Evolutionary conservation across 92 coral and sea anemone species (phyloP).

Genomic region (Paragorgia papillata): DNA sequence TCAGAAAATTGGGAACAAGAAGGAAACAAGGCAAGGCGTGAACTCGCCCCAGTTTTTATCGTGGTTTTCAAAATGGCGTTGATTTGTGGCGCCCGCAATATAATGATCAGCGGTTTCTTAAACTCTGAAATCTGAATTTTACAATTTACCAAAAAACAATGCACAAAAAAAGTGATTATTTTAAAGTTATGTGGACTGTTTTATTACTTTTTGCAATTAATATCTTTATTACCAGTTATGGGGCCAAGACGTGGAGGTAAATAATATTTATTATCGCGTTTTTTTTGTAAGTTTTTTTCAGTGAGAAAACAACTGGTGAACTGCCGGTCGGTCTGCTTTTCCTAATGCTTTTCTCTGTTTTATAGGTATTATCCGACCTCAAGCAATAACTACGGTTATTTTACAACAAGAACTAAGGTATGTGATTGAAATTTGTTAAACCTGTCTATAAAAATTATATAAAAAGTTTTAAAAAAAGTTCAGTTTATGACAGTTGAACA

Average conservation of each 20-base stretch:
- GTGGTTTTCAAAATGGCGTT: conserved; percentile 1
- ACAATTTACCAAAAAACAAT: background rate
- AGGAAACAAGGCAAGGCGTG: background rate
- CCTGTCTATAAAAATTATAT: too few relatives aligned
- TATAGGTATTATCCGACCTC: conserved; percentile 26
- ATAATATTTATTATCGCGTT: background rate
- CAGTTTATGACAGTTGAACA: too few relatives aligned
- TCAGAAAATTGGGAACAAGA: background rate
- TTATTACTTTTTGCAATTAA: background rate
- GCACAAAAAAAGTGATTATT: background rate
- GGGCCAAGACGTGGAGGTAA: background rate
- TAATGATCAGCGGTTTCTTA: background rate
- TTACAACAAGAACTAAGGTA: conserved; percentile 36
- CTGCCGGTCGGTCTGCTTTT: too few relatives aligned
- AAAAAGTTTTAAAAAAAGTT: too few relatives aligned
- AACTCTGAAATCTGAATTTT: background rate
- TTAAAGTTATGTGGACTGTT: background rate
- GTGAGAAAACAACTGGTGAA: too few relatives aligned
- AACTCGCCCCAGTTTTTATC: background rate
- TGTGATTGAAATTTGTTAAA: background rate
- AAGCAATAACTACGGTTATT: conserved; percentile 9
- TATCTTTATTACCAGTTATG: background rate
- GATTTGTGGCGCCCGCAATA: background rate
- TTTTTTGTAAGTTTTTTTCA: too few relatives aligned
- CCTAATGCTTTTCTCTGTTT: too few relatives aligned